phyloP scores from a whole-genome alignment of 23 tunicate species.

The Clavelina lepadiformis region DNA sequence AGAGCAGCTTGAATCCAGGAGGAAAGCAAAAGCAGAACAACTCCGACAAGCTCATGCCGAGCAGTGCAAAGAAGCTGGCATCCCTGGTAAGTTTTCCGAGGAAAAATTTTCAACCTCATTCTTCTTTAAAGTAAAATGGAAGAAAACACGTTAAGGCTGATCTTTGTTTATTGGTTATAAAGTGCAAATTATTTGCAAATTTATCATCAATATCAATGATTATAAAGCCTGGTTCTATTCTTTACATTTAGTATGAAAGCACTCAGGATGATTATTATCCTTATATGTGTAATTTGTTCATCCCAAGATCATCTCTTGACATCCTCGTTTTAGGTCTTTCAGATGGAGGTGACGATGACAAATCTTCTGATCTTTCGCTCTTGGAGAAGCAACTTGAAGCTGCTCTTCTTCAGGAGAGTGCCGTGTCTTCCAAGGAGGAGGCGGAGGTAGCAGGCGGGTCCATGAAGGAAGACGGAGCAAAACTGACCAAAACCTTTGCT shows the following conservation, averaged over 20 bases:
- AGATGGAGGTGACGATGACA: slow-evolving; percentile 27
- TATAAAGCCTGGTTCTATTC: too few species aligned
- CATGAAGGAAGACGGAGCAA: slow-evolving; percentile 45
- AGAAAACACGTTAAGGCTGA: too few species aligned
- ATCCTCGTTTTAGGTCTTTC: too few species aligned
- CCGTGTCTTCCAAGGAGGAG: slow-evolving; percentile 48
- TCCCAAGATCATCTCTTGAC: too few species aligned
- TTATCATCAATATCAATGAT: too few species aligned
- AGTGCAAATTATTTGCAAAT: too few species aligned
- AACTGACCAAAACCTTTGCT: slow-evolving; percentile 66
- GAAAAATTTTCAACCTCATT: too few species aligned
- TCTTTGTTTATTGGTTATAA: too few species aligned
- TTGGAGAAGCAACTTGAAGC: slow-evolving; percentile 79
- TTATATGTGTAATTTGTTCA: too few species aligned
- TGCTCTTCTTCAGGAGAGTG: slow-evolving; percentile 70
- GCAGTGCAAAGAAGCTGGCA: slow-evolving; percentile 60
- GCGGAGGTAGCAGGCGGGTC: slow-evolving; percentile 22
- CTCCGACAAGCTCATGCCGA: slow-evolving; percentile 42
- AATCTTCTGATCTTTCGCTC: slow-evolving; percentile 39
- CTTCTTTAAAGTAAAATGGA: too few species aligned
- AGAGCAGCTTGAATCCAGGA: slow-evolving; percentile 76
- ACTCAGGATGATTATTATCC: too few species aligned
- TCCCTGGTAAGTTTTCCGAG: slow-evolving; percentile 58
- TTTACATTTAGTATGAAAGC: too few species aligned
- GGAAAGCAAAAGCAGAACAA: slow-evolving; percentile 51